These are phyloP conservation scores for Thalassaphorura encarpata DNA, from an alignment of 1,140 invertebrate genomes.

Conservation along the genomic window DNA sequence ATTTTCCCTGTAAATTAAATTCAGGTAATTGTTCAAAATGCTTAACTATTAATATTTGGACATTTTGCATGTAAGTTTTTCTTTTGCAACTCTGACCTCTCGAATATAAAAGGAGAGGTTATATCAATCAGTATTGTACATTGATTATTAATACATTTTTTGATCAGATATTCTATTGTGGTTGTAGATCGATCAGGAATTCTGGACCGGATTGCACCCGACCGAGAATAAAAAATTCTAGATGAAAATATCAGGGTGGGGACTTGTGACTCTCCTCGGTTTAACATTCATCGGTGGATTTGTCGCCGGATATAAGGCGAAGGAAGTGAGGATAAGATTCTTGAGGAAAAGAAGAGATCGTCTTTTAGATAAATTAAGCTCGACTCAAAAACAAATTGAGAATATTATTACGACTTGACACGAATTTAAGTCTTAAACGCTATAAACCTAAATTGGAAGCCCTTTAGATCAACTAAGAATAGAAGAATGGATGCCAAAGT, in stretches of 20 bases:
- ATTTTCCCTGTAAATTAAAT: no score
- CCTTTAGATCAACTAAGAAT: not conserved
- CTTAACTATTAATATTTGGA: no score
- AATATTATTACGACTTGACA: no score
- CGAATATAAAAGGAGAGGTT: no score
- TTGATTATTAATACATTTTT: no score
- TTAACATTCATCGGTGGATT: constrained; percentile 33
- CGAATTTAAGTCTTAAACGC: not conserved
- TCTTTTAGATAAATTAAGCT: constrained; percentile 33
- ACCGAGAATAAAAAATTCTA: not conserved
- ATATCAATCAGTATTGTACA: no score
- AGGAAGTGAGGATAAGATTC: constrained; percentile 35
- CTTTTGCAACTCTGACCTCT: no score
- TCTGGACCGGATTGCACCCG: not conserved
- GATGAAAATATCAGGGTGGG: constrained; percentile 13
- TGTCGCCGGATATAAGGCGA: constrained; percentile 35
- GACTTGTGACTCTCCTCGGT: constrained; percentile 15
- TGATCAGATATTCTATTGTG: no score
- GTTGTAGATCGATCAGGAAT: not conserved
- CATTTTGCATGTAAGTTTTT: no score
- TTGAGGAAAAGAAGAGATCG: constrained; percentile 35
- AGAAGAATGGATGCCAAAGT: not conserved
- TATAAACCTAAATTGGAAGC: no score
- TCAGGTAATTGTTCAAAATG: no score
- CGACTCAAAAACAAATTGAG: constrained; percentile 36